Evolutionary conservation across 2,113 vertebrate genomes (phyloP).

Genomic region (Elephas maximus): DNA sequence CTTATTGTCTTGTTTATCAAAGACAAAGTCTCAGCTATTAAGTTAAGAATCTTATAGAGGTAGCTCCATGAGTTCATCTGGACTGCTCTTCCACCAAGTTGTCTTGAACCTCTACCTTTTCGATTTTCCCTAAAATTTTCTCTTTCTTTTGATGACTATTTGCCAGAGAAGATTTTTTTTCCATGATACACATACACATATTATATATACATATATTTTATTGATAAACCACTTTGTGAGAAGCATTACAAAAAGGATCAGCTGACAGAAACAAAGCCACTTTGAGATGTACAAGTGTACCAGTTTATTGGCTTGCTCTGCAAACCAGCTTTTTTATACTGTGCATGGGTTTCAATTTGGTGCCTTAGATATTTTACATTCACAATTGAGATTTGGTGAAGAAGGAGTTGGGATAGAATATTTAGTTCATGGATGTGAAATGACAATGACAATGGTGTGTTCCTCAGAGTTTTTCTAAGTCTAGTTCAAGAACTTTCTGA

Average conservation of each 20-base stretch:
- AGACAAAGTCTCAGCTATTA: not conserved
- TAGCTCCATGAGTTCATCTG: not conserved
- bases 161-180: not conserved
- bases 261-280: not conserved
- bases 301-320: not conserved
- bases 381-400: not conserved
- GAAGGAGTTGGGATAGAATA: not conserved
- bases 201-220: not conserved
- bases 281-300: not conserved
- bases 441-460: not conserved
- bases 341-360: not conserved
- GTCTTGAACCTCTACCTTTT: not conserved
- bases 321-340: not conserved
- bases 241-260: not conserved
- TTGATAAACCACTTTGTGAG: not conserved
- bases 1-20: not conserved
- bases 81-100: not conserved
- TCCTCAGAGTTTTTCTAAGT: not conserved
- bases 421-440: not conserved
- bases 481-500: not conserved
- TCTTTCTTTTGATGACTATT: not conserved
- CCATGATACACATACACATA: too few species aligned
- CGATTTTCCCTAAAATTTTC: not conserved
- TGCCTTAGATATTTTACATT: not conserved
- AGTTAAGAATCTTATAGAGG: not conserved